Base-by-base conservation (phyloP, 2,888 invertebrate genomes). In the Latrodectus hesperus region DNA sequence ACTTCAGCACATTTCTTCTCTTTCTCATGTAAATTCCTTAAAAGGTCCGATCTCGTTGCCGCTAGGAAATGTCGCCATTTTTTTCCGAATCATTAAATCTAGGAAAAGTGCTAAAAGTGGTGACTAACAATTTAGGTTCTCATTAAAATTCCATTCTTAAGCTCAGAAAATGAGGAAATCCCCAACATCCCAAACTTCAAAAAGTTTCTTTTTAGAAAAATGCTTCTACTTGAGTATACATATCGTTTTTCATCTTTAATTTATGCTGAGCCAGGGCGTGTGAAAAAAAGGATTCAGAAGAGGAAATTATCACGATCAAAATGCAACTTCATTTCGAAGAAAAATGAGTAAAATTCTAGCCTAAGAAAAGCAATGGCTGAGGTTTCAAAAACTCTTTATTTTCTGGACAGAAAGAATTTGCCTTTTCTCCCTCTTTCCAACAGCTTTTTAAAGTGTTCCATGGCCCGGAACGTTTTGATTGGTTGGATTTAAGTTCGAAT, bases 381-480 rank as follows among this genome's bases (percentile, higher is more conserved):
- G 53, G 26, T 52, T 53, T 51, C 49, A 79, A 79, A 55, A 38
- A 38, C 49, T 49, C 17, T 79, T 60, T 51, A 16, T 60, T 52
- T 72, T 80, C 72, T 72, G 17, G 1, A 11, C 52, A 26, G 51
- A 9, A 14, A 14, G 12, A 22, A 68, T 17, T 12, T 14, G 72
- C n/a, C 22, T 52, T 53, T 68, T 60, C 53, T 72, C 8, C 64
- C 51, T 26, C 51, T 52, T 65, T 64, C 49, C 52, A 80, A 80
- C 72, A 60, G 72, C 64, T 65, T 79, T 72, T 80, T 80, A 64
- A 72, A 80, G 64, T 14, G 60, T 38, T 72, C 72, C 64, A 51
- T 72, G 71, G 72, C 72, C 49, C 14, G 72, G 71, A 80, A 72
- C 64, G 64, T 64, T 80, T 72, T 80, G 79, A 70, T 78, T 78